Percentiles rank a stretch among this genome's conserved stretches.
Conservation (phyloP, 2,797 vertebrate species). For the Glyptemys insculpta region DNA sequence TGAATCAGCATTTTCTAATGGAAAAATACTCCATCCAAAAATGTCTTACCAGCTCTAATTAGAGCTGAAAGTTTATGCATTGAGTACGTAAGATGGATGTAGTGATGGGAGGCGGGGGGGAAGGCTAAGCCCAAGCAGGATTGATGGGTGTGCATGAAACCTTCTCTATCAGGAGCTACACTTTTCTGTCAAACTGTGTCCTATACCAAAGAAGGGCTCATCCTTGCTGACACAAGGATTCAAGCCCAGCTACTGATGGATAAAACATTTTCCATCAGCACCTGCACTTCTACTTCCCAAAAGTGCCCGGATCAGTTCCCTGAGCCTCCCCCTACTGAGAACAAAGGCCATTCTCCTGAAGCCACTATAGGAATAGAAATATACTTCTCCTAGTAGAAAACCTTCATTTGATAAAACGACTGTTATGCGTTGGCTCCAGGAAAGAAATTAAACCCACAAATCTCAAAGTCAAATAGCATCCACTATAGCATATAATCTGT, state of each 20-base stretch:
- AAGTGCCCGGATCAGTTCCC: slow-evolving; percentile 24
- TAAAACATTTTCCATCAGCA: slow-evolving; percentile 54
- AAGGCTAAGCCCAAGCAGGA: not conserved
- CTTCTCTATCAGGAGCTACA: not conserved
- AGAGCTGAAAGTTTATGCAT: not conserved
- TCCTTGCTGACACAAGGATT: not conserved
- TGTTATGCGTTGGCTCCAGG: not conserved
- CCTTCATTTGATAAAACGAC: not conserved
- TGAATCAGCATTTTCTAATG: not conserved
- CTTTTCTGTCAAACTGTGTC: not conserved
- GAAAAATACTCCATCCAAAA: not conserved
- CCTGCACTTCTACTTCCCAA: slow-evolving; percentile 15
- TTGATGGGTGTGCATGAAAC: not conserved
- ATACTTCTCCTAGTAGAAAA: not conserved
- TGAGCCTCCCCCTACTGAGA: not conserved
- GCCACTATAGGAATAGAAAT: not conserved
- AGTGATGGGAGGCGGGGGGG: not conserved
- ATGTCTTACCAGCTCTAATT: not conserved
- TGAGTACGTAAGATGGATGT: not conserved
- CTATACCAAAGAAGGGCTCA: not conserved
- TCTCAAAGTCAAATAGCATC: not conserved
- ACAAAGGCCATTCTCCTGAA: slow-evolving; percentile 35
- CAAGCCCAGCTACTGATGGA: slow-evolving; percentile 30
- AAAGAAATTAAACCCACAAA: not conserved
- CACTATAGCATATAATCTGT: not conserved